phyloP scores from a whole-genome alignment of 2,113 vertebrate species.

The Xenopus borealis region DNA sequence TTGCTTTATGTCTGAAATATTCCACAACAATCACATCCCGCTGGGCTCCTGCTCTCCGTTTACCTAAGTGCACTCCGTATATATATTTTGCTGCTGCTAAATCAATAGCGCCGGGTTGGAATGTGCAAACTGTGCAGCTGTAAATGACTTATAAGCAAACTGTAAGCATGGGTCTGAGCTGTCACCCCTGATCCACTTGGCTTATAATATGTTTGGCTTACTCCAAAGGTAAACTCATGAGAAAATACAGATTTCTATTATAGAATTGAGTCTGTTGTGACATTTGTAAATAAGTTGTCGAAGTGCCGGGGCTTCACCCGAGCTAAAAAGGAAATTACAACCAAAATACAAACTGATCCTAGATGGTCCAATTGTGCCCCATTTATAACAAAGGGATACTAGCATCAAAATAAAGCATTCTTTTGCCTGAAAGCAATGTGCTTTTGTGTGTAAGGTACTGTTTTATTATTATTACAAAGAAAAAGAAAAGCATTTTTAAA shows the following conservation, averaged over 20 bases:
- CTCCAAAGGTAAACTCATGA: constrained; percentile 39
- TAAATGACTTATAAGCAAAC: constrained; percentile 73
- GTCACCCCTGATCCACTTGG: constrained; percentile 65
- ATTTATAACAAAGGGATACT: too few relatives aligned
- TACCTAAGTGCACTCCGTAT: constrained; percentile 62
- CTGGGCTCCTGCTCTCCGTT: constrained; percentile 56
- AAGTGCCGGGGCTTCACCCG: neutral
- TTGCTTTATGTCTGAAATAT: constrained; percentile 65
- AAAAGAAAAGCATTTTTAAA: too few relatives aligned
- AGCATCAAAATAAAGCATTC: too few relatives aligned
- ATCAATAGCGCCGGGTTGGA: constrained; percentile 69
- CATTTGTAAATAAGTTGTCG: neutral
- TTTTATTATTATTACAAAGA: too few relatives aligned
- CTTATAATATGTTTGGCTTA: constrained; percentile 70
- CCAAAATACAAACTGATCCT: neutral
- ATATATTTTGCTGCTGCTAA: constrained; percentile 70
- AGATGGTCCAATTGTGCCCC: too few relatives aligned
- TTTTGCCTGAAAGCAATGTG: too few relatives aligned
- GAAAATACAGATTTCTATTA: constrained; percentile 53
- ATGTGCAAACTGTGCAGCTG: constrained; percentile 65
- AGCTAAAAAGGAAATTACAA: neutral
- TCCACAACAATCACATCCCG: constrained; percentile 65
- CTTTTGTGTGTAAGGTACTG: too few relatives aligned
- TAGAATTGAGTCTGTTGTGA: neutral
- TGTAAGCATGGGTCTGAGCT: constrained; percentile 66